Evolutionary conservation across 2,888 invertebrate species (phyloP).

Genomic region (Epinotia demarniana): DNA sequence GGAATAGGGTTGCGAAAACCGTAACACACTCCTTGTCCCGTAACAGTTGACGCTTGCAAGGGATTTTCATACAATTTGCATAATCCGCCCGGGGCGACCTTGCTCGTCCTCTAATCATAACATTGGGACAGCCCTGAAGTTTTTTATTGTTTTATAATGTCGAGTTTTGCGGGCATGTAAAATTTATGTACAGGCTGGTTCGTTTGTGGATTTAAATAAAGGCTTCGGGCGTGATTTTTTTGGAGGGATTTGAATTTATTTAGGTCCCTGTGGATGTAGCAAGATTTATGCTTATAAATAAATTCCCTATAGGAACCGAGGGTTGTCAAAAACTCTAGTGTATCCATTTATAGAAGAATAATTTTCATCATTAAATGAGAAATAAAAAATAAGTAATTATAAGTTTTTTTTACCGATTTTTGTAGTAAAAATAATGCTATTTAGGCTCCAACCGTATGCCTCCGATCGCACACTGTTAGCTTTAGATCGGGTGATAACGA

Average conservation of each 20-base stretch:
- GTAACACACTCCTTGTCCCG: constrained; percentile 52
- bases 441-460: background rate
- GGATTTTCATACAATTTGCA: constrained; percentile 75
- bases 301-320: background rate
- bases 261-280: background rate
- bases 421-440: background rate
- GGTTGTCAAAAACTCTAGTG: background rate
- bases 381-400: no score
- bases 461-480: background rate
- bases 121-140: constrained; percentile 50
- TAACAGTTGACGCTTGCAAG: constrained; percentile 57
- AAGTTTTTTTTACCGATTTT: background rate
- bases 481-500: background rate
- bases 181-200: constrained; percentile 25
- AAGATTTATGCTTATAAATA: constrained; percentile 24
- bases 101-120: constrained; percentile 52
- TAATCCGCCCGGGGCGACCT: constrained; percentile 59
- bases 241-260: constrained; percentile 22
- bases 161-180: constrained; percentile 39
- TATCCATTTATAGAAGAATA: no score
- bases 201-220: constrained; percentile 36
- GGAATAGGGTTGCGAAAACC: constrained; percentile 52
- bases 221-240: constrained; percentile 25
- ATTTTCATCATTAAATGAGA: no score
- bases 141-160: constrained; percentile 55